These are phyloP conservation scores for Candidula unifasciata DNA, from an alignment of 2,888 invertebrate genomes.

Conservation along the genomic window DNA sequence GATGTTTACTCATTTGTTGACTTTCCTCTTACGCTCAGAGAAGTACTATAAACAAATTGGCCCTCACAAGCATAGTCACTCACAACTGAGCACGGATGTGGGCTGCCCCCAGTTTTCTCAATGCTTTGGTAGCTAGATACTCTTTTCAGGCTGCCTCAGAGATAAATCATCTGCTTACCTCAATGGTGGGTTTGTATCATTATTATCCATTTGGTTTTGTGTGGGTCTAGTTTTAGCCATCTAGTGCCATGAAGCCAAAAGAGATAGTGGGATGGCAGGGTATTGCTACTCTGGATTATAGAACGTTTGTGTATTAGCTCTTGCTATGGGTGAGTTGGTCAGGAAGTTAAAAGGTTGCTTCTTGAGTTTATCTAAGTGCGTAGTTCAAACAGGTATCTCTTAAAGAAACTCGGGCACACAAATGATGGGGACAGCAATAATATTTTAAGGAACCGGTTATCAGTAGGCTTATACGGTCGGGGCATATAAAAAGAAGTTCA, in stretches of 20 bases:
- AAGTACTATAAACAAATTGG: constrained; percentile 54
- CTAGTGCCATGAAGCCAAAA: neutral
- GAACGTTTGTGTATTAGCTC: neutral
- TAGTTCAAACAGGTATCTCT: too few relatives aligned
- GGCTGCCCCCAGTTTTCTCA: constrained; percentile 50
- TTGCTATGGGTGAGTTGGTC: neutral
- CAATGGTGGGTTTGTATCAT: constrained; percentile 55
- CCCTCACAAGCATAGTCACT: constrained; percentile 52
- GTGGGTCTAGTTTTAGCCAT: constrained; percentile 43
- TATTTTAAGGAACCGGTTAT: too few relatives aligned
- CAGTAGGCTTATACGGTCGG: too few relatives aligned
- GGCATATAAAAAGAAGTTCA: too few relatives aligned
- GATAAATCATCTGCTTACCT: constrained; percentile 44
- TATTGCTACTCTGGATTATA: neutral
- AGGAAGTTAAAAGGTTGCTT: neutral
- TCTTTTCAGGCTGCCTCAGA: constrained; percentile 48
- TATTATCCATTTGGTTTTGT: constrained; percentile 50
- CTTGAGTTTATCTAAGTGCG: too few relatives aligned
- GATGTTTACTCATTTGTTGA: constrained; percentile 52
- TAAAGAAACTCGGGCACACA: too few relatives aligned
- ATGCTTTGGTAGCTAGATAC: constrained; percentile 54
- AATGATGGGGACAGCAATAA: too few relatives aligned
- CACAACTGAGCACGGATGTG: constrained; percentile 46
- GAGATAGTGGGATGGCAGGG: neutral
- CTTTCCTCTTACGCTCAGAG: constrained; percentile 53